Evolutionary conservation across 1,140 invertebrate species (phyloP).

Genomic region (Hirudo medicinalis): DNA sequence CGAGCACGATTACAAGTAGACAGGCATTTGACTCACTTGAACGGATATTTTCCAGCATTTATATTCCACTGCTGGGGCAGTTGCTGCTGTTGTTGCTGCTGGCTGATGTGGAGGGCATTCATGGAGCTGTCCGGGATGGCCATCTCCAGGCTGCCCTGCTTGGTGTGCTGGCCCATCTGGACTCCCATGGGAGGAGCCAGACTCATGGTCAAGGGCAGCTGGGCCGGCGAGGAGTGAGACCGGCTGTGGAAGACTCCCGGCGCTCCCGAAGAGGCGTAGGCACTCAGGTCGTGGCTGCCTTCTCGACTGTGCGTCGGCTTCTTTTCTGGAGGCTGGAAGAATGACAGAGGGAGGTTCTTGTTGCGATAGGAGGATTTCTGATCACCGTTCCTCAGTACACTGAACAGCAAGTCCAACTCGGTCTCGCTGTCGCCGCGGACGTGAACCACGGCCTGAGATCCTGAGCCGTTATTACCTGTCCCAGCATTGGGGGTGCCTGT

Average conservation of each 20-base stretch:
- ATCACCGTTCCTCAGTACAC: conserved; percentile 10
- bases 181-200: conserved; percentile 47
- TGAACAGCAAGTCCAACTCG: conserved; percentile 17
- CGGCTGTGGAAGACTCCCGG: conserved; percentile 54
- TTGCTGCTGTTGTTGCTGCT: not conserved
- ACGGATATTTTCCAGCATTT: conserved; percentile 3
- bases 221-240: conserved; percentile 86
- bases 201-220: conserved; percentile 76
- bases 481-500: too few species aligned
- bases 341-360: conserved; percentile 16
- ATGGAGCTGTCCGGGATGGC: not conserved
- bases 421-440: conserved; percentile 14
- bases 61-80: not conserved
- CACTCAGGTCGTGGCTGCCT: conserved; percentile 10
- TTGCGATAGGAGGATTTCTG: conserved; percentile 2
- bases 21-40: not conserved
- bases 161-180: conserved; percentile 47
- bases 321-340: conserved; percentile 14
- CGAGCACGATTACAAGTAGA: too few species aligned
- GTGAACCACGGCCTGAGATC: conserved; percentile 12
- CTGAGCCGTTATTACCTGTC: too few species aligned
- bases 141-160: conserved; percentile 58
- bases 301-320: conserved; percentile 10
- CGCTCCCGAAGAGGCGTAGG: conserved; percentile 13
- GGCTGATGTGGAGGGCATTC: not conserved